Evolutionary conservation across 2,888 invertebrate genomes (phyloP), one percentile per base, ranked within the genome.

Genomic region (Dynastes tityus): DNA sequence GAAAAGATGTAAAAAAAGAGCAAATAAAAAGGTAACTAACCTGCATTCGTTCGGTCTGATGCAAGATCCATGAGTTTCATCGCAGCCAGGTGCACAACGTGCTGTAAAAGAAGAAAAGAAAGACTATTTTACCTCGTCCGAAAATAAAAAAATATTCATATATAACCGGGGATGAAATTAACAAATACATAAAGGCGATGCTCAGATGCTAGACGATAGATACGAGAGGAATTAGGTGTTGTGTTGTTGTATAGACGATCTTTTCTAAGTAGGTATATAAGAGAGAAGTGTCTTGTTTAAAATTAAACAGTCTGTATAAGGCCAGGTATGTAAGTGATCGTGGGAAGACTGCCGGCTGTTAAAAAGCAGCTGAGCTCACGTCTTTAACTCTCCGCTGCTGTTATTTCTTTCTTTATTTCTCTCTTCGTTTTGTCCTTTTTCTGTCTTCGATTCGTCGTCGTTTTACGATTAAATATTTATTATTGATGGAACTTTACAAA

Each of bases 31-130:
- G 74, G 63, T 74, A 71, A 97, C 97, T 97, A 93, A 98, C 97
- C 93, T 92, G 97, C 98, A 98, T 91, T 97, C 96, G 91, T 96
- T 95, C 87, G 98, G 98, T 89, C 93, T 93, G 88, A 92, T 93
- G 92, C 98, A 98, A 91, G 94, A 94, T 87, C 98, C 98, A 90
- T 97, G 96, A 88, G 94, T 93, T 85, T 93, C 91, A 90, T 96
- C 94, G 92, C 98, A 98, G 89, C 98, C 98, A 87, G 95, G 94
- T 90, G 95, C 91, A 91, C 98, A 98, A 87, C 95, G 94, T 87
- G 98, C 98, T 98, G 92, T 84, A 93, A 95, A 91, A 68, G 29
- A 68, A 68, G 49, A 49, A 37, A 51, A n/a, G 5, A 68, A 49
- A 49, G 27, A 51, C 68, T 13, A 51, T 68, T 68, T 65, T 65